Conservation (phyloP, 2,888 invertebrate genomes). For the Eupithecia subumbrata region DNA sequence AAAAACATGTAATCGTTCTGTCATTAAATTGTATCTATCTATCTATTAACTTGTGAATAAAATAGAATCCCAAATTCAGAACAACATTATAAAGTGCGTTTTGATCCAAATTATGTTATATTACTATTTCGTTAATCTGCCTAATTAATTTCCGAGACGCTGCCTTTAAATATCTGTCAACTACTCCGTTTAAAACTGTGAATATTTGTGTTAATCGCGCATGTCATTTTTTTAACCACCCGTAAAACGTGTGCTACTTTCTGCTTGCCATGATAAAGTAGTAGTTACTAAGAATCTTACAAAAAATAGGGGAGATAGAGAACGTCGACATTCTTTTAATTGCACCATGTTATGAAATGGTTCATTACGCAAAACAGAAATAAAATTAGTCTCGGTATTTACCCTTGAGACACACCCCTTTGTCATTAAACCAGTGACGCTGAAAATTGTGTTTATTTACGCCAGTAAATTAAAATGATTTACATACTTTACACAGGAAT, state of each 20-base stretch:
- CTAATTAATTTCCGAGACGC: constrained; percentile 5
- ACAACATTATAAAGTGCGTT: background rate
- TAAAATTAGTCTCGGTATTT: background rate
- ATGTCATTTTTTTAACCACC: constrained; percentile 43
- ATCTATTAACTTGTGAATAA: background rate
- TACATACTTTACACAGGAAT: background rate
- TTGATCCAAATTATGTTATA: constrained; percentile 5
- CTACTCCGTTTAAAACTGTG: constrained; percentile 24
- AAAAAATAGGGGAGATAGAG: background rate
- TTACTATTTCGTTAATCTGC: constrained; percentile 20
- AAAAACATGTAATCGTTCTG: too few relatives aligned
- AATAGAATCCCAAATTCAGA: background rate
- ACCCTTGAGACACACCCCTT: background rate
- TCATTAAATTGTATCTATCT: too few relatives aligned
- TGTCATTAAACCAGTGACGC: background rate
- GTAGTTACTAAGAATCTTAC: constrained; percentile 16
- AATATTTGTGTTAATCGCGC: constrained; percentile 38
- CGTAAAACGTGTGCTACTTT: constrained; percentile 35
- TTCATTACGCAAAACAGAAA: background rate
- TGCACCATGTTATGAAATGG: background rate
- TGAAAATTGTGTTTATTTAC: background rate
- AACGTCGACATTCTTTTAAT: background rate
- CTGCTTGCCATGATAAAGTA: constrained; percentile 8
- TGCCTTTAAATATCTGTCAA: constrained; percentile 22
- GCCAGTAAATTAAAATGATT: background rate